Conservation (phyloP, 2,888 invertebrate genomes). For the Hemistola chrysoprasaria region DNA sequence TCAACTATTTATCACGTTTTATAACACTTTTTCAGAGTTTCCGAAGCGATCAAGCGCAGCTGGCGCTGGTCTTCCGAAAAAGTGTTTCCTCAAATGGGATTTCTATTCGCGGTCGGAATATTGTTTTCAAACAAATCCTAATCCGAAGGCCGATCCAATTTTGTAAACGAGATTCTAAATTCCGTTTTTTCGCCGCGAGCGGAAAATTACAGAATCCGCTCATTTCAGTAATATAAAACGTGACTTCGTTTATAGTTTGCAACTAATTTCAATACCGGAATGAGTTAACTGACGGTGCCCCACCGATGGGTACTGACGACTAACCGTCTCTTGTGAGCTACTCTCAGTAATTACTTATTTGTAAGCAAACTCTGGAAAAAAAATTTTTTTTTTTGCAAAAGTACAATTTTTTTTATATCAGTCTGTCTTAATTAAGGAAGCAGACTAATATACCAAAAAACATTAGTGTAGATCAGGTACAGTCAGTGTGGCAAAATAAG, state of each 20-base stretch:
- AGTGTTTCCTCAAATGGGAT: slow-evolving; percentile 8
- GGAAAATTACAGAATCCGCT: slow-evolving; percentile 28
- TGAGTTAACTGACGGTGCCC: slow-evolving; percentile 8
- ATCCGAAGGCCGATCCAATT: slow-evolving; percentile 14
- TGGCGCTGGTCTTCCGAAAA: background rate
- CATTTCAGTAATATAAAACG: slow-evolving; percentile 50
- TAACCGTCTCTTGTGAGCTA: no score
- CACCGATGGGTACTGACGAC: no score
- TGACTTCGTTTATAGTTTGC: slow-evolving; percentile 44
- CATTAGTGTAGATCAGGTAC: no score
- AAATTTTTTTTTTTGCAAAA: background rate
- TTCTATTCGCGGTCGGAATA: slow-evolving; percentile 17
- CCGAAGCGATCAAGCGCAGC: slow-evolving; percentile 4
- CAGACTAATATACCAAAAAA: no score
- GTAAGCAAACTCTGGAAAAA: no score
- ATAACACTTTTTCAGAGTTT: no score
- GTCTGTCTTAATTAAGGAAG: no score
- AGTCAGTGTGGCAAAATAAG: no score
- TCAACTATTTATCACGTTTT: no score
- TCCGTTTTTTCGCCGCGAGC: slow-evolving; percentile 25
- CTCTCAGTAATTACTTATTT: no score
- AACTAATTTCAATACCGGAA: slow-evolving; percentile 37
- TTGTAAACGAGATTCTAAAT: slow-evolving; percentile 32
- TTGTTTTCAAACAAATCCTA: slow-evolving; percentile 29
- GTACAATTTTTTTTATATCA: no score